phyloP scores from a whole-genome alignment of 1,140 invertebrate species.

The Aleiodes sp. region DNA sequence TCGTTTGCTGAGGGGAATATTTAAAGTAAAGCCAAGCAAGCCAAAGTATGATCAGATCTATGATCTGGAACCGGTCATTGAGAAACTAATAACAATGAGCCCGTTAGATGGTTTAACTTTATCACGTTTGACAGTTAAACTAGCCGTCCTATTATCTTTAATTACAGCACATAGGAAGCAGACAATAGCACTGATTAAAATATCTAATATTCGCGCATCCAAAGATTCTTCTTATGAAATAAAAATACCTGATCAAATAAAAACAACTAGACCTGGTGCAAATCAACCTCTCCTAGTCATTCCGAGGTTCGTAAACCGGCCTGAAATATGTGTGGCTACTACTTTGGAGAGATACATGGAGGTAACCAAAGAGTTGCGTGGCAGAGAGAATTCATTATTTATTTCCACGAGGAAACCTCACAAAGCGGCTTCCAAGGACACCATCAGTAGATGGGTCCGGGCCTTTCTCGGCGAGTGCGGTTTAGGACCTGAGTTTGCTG shows the following conservation, averaged over 20 bases:
- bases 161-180: slow-evolving; percentile 43
- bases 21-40: not conserved
- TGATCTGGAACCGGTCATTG: not conserved
- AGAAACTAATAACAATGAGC: not conserved
- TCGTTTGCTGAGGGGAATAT: not conserved
- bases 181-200: slow-evolving; percentile 36
- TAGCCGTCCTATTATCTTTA: slow-evolving; percentile 35
- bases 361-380: too few species aligned
- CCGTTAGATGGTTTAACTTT: slow-evolving; percentile 1
- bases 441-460: slow-evolving; percentile 26
- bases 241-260: slow-evolving; percentile 24
- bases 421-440: slow-evolving; percentile 23
- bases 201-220: slow-evolving; percentile 18
- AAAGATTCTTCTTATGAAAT: not conserved
- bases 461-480: slow-evolving; percentile 25
- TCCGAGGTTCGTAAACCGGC: slow-evolving; percentile 18
- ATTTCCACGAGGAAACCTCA: slow-evolving; percentile 24
- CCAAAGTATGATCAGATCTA: not conserved
- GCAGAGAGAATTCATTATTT: slow-evolving; percentile 20
- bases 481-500: not conserved
- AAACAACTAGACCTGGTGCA: slow-evolving; percentile 19
- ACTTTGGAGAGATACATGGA: slow-evolving; percentile 22
- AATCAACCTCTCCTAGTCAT: slow-evolving; percentile 25
- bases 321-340: slow-evolving; percentile 20
- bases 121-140: slow-evolving; percentile 24